Evolutionary conservation across 1,140 invertebrate species (phyloP), one percentile per base, ranked within the genome.

Genomic region (Caerostris extrusa): DNA sequence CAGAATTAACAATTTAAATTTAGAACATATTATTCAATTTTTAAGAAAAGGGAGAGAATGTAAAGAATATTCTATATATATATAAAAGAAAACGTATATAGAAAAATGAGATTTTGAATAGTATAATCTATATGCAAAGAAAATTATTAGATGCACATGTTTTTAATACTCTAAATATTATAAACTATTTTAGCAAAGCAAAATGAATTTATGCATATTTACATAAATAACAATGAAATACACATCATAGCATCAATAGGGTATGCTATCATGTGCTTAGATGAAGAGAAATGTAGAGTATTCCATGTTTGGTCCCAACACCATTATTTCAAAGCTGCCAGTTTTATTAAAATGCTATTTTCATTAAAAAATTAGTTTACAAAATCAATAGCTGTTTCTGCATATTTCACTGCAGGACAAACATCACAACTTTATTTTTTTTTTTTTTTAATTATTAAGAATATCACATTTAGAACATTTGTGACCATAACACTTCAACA

Each of bases 401-500:
- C n/a, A 67, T 34, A n/a, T 53, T 5, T 50, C 7, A 53, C 5
- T 82, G 50, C 77, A 82, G 55, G 17, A 55, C 77, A 82, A 14
- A 5, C 5, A 50, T 19, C 71, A 81, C 14, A 55, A 7, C 17
- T 81, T 81, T 14, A 34, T n/a, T 14, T 14, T 14, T 14, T 14
- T 67, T 14, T 17, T 14, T 67, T 67, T 67, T 67, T 14, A 14
- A 67, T 50, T 50, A 81, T 17, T 60, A 7, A 50, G 14, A 19
- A 85, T 85, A 85, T 85, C 83, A 85, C 83, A 77, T 77, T 10
- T 57, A 85, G 57, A 56, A 57, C 6, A 85, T 58, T 57, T 58
- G 83, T 85, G 83, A 85, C 83, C 83, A 85, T n/a, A 85, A 19
- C 83, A 77, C 71, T 50, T 14, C 34, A 77, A 50, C 71, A 77